Conservation (phyloP, 2,797 vertebrate genomes). For the Tiaroga cobitis region DNA sequence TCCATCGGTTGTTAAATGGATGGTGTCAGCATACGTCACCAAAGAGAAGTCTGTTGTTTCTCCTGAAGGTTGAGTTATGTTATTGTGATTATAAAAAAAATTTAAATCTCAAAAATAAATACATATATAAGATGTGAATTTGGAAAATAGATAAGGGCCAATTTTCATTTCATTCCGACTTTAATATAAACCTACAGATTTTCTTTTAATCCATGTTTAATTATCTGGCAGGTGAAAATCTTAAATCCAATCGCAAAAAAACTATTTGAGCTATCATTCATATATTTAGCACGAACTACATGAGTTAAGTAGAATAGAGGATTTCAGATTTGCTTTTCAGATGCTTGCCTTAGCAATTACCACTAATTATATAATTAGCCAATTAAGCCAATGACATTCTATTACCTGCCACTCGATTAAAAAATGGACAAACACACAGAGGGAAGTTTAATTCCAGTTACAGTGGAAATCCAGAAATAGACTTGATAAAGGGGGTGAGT, state of each 20-base stretch:
- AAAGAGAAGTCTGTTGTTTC: neutral
- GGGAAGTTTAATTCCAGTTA: constrained; percentile 11
- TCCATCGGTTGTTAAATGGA: neutral
- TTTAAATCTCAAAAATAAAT: too few relatives aligned
- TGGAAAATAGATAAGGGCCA: neutral
- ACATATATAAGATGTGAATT: neutral
- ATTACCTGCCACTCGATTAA: constrained; percentile 1
- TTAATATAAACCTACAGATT: neutral
- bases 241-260: neutral
- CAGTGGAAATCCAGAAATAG: constrained; percentile 77
- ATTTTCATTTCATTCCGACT: neutral
- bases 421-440: constrained; percentile 9
- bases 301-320: neutral
- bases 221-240: neutral
- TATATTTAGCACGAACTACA: neutral
- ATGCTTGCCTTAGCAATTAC: neutral
- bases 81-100: neutral
- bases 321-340: neutral
- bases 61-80: neutral
- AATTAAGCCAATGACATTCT: constrained; percentile 2
- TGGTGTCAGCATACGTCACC: too few relatives aligned
- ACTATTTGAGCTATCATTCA: neutral
- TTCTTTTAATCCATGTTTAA: neutral
- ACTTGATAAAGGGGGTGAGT: constrained; percentile 77
- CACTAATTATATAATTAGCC: constrained; percentile 41